Percentiles rank a stretch among this genome's conserved stretches.
phyloP scores from a whole-genome alignment of 2,113 vertebrate species.

The Peromyscus californicus region DNA sequence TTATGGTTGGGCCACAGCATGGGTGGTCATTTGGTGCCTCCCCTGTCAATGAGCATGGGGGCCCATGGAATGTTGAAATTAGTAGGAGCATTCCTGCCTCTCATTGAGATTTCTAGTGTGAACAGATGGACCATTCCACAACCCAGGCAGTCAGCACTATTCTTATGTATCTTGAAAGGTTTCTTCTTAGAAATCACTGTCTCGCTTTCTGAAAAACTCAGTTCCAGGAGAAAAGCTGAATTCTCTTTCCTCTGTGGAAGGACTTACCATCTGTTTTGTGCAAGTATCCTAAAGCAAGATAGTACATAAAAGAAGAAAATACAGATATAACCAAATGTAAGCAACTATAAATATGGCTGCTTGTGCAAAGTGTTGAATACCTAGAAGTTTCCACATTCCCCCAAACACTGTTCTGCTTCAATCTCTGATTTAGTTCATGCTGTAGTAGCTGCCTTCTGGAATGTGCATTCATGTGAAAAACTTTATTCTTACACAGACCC shows the following conservation, averaged over 20 bases:
- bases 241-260: background rate
- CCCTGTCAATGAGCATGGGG: background rate
- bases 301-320: background rate
- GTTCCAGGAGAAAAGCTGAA: background rate
- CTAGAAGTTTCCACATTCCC: background rate
- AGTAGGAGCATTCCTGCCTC: background rate
- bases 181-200: conserved; percentile 5
- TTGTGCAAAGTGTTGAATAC: background rate
- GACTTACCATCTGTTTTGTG: conserved; percentile 43
- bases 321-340: no score
- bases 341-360: no score
- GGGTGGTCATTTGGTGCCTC: conserved; percentile 40
- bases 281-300: background rate
- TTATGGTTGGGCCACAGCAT: conserved; percentile 41
- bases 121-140: conserved; percentile 68
- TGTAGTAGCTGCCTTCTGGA: background rate
- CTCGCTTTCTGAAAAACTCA: conserved; percentile 30
- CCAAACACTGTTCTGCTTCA: background rate
- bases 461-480: conserved; percentile 9
- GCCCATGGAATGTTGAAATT: conserved; percentile 46
- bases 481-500: background rate
- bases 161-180: conserved; percentile 43
- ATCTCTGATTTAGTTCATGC: background rate
- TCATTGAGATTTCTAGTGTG: background rate
- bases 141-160: conserved; percentile 56